Conservation (phyloP, 2,888 invertebrate species). For the Ceramica pisi region DNA sequence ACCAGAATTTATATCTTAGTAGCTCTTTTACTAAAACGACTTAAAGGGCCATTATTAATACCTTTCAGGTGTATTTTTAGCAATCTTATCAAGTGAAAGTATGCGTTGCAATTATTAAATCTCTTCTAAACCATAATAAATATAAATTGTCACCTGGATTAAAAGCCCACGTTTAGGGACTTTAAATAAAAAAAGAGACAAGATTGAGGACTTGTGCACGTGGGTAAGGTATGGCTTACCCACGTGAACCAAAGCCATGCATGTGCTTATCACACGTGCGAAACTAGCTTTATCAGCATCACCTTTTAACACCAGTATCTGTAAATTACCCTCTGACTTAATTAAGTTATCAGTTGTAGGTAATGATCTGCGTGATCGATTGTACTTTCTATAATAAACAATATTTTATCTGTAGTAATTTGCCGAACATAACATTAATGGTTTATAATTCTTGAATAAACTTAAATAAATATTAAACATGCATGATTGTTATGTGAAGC, state of each 20-base stretch:
- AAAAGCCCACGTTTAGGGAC: neutral
- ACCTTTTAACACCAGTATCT: constrained; percentile 69
- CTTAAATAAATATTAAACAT: constrained; percentile 12
- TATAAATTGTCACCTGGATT: neutral
- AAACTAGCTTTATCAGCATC: constrained; percentile 53
- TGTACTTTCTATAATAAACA: constrained; percentile 51
- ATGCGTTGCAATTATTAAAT: neutral
- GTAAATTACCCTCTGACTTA: constrained; percentile 48
- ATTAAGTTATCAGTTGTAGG: constrained; percentile 44
- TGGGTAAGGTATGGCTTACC: neutral
- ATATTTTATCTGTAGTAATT: constrained; percentile 28
- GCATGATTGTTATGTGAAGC: neutral
- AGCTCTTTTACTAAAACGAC: neutral
- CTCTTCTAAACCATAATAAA: neutral
- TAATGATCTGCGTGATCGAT: constrained; percentile 50
- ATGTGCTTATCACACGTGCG: constrained; percentile 68
- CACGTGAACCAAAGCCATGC: constrained; percentile 43
- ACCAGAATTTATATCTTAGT: neutral
- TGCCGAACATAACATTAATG: neutral
- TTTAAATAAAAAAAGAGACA: neutral
- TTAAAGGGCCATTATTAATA: neutral
- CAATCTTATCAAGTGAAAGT: neutral
- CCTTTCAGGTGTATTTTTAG: neutral
- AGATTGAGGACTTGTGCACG: neutral
- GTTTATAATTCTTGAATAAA: constrained; percentile 16